Evolutionary conservation across 2,113 vertebrate species (phyloP).

Genomic region (Manacus vitellinus): DNA sequence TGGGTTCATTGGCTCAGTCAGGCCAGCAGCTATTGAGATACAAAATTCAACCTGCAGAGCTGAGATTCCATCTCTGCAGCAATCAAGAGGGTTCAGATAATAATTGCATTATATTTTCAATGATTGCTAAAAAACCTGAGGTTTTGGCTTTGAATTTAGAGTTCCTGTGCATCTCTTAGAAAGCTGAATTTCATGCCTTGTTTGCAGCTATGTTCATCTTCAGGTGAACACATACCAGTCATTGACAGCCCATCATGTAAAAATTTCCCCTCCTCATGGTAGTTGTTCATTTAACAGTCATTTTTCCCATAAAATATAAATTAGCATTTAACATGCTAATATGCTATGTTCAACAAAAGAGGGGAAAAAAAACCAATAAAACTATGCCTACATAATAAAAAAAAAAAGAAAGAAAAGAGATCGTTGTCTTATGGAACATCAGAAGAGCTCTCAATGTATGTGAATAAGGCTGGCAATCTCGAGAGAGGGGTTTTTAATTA

Average conservation of each 20-base stretch:
- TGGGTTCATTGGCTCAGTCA: not conserved
- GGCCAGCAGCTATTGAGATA: not conserved
- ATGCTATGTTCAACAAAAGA: not conserved
- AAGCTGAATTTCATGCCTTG: not conserved
- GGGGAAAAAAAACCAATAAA: not conserved
- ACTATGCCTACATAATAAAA: not conserved
- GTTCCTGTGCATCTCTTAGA: not conserved
- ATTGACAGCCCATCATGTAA: not conserved
- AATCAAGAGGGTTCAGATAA: not conserved
- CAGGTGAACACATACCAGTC: not conserved
- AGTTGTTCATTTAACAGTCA: not conserved
- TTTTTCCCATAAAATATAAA: not conserved
- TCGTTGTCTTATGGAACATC: not conserved
- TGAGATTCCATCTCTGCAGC: not conserved
- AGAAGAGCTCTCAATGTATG: not conserved
- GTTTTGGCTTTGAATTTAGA: not conserved
- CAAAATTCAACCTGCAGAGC: not conserved
- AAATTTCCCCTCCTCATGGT: not conserved
- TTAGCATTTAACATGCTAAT: not conserved
- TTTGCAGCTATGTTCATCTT: not conserved
- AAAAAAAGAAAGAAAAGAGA: not conserved
- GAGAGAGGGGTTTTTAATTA: not conserved
- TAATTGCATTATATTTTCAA: not conserved
- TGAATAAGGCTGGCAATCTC: not conserved
- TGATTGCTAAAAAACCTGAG: not conserved